Evolutionary conservation across 2,888 invertebrate genomes (phyloP).

Genomic region (Microdon myrmicae): DNA sequence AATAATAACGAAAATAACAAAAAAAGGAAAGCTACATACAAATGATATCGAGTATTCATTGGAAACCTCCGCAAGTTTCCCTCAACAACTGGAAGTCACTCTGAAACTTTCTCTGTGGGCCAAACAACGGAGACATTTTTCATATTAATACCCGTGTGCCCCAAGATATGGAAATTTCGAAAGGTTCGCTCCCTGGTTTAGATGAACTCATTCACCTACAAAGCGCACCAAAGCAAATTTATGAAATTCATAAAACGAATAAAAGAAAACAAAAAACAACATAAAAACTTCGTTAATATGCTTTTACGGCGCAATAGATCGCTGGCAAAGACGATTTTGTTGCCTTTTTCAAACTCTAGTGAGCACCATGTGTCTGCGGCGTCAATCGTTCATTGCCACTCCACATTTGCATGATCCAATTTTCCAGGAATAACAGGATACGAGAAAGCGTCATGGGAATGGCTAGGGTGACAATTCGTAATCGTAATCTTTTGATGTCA

Average conservation of each 20-base stretch:
- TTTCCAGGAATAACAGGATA: constrained; percentile 5
- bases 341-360: background rate
- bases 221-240: constrained; percentile 2
- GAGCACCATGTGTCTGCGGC: constrained; percentile 12
- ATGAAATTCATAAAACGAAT: constrained; percentile 18
- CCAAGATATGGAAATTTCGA: constrained; percentile 8
- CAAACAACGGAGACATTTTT: background rate
- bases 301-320: constrained; percentile 16
- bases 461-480: constrained; percentile 11
- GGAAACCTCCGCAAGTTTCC: too few relatives aligned
- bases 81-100: too few relatives aligned
- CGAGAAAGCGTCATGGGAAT: background rate
- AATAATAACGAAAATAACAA: too few relatives aligned
- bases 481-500: constrained; percentile 15
- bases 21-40: too few relatives aligned
- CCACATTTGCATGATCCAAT: constrained; percentile 34
- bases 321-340: constrained; percentile 4
- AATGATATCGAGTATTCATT: too few relatives aligned
- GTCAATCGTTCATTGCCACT: constrained; percentile 20
- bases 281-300: constrained; percentile 17
- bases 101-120: too few relatives aligned
- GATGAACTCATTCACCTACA: constrained; percentile 4
- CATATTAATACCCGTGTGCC: background rate
- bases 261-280: constrained; percentile 10
- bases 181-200: background rate